Base-by-base conservation (phyloP, 2,113 vertebrate species). In the Aphyosemion australe region DNA sequence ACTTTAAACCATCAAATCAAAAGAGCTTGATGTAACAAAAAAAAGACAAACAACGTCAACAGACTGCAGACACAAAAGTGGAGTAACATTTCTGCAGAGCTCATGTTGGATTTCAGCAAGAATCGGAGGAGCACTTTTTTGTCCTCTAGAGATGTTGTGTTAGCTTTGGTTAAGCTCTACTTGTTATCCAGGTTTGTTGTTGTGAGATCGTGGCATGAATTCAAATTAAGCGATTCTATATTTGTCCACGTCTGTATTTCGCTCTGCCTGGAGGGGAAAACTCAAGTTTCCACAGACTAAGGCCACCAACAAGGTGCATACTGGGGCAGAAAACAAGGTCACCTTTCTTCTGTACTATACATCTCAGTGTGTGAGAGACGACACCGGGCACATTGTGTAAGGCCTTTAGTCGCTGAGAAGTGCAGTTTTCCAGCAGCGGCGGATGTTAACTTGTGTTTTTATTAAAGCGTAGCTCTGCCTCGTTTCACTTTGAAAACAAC, bases 271-370 rank as follows among this genome's bases (percentile, higher is more conserved):
- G 21, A 32, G 32, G 4, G 14, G 37, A 18, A 39, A 12, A 12
- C 10, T 41, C 3, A 7, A 41, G 34, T 41, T 41, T 56, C 11
- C 39, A 55, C 34, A 31, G 54, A 16, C 59, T 21, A 3, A 8
- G 9, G 56, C 2, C 2, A 16, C 8, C 45, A 9, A 19, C 54
- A 53, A 57, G 53, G 47, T 34, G 39, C 34, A 52, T 8, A 60
- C n/a, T 11, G 39, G 15, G 21, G 49, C 61, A 59, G 53, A 61
- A 70, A 61, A 64, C 49, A 67, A 73, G 55, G 72, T 71, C 65
- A 58, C 39, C 52, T 60, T 34, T 55, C 10, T 43, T 18, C 53
- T 48, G 34, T 37, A 43, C 20, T 39, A 39, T 42, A 60, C 32
- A 56, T 71, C 52, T 62, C 59, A 32, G 19, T 34, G 69, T 26